These are phyloP conservation scores for Hoplostethus atlanticus DNA, from an alignment of 2,797 vertebrate genomes.

Conservation along the genomic window DNA sequence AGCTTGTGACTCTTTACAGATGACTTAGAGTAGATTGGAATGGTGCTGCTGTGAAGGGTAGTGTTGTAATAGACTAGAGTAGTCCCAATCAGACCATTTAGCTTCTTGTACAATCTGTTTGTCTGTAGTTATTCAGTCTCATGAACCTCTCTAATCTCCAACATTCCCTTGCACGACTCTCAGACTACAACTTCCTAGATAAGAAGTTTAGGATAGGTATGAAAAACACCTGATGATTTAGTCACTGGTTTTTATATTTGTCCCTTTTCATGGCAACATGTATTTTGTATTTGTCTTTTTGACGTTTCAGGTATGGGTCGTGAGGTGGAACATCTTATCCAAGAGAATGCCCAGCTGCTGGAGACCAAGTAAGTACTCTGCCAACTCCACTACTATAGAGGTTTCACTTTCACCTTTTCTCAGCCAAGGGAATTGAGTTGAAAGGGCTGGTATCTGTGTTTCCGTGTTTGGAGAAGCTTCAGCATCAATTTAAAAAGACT, in stretches of 20 bases:
- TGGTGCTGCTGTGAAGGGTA: constrained; percentile 6
- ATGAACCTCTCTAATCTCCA: constrained; percentile 82
- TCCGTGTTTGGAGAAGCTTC: neutral
- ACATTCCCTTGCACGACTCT: constrained; percentile 86
- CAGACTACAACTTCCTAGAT: constrained; percentile 92
- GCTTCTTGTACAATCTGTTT: neutral
- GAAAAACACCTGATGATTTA: neutral
- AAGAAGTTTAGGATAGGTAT: constrained; percentile 74
- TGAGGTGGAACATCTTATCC: constrained; percentile 97
- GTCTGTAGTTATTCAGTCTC: constrained; percentile 22
- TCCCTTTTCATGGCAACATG: neutral
- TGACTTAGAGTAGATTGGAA: constrained; percentile 15
- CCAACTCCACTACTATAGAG: no score
- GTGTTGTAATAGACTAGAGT: constrained; percentile 15
- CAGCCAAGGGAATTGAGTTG: neutral
- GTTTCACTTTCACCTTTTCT: no score
- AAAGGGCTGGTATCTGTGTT: neutral
- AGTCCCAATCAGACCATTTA: neutral
- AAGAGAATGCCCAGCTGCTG: constrained; percentile 95
- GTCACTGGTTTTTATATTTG: neutral
- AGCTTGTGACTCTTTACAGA: constrained; percentile 2
- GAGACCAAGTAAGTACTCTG: constrained; percentile 92
- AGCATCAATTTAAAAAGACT: neutral
- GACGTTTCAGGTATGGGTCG: constrained; percentile 93
- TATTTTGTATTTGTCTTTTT: neutral